A percentile compares a stretch with the other conserved stretches of the same genome.
Conservation (phyloP, 2,888 invertebrate genomes). For the Cantharis rustica region DNA sequence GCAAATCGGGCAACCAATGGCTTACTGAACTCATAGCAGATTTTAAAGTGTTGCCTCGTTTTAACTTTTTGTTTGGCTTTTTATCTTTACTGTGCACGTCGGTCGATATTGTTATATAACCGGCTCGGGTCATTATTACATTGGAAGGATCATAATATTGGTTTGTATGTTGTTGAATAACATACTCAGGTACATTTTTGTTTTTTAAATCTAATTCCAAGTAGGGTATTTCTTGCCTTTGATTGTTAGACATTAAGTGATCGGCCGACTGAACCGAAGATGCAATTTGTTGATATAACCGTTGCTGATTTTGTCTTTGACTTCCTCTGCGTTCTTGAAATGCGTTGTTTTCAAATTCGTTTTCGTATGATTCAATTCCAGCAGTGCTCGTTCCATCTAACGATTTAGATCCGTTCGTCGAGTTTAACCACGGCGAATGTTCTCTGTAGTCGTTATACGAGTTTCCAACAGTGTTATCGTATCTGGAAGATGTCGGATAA, state of each 20-base stretch:
- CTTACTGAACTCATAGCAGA: conserved; percentile 81
- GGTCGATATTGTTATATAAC: conserved; percentile 76
- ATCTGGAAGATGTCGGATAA: conserved; percentile 74
- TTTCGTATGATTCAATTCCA: conserved; percentile 63
- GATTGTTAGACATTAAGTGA: conserved; percentile 49
- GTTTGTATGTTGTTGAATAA: conserved; percentile 49
- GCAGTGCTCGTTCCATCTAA: conserved; percentile 62
- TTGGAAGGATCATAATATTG: conserved; percentile 61
- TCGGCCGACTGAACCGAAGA: conserved; percentile 43
- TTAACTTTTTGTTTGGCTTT: conserved; percentile 69
- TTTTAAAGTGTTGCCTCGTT: conserved; percentile 72
- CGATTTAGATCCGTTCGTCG: conserved; percentile 56
- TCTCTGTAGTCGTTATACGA: conserved; percentile 63
- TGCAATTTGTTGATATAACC: conserved; percentile 45
- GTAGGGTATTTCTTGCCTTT: conserved; percentile 54
- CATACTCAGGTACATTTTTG: conserved; percentile 59
- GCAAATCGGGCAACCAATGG: conserved; percentile 80
- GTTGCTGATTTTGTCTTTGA: conserved; percentile 38
- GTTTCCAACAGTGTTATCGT: conserved; percentile 61
- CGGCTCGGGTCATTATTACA: conserved; percentile 78
- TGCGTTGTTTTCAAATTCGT: conserved; percentile 57
- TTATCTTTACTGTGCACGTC: conserved; percentile 64
- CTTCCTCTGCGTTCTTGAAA: conserved; percentile 46
- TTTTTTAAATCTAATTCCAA: conserved; percentile 58
- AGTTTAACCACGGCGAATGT: conserved; percentile 59